These are phyloP conservation scores for Tragelaphus imberbis DNA, from an alignment of 2,113 vertebrate species.

Conservation along the genomic window DNA sequence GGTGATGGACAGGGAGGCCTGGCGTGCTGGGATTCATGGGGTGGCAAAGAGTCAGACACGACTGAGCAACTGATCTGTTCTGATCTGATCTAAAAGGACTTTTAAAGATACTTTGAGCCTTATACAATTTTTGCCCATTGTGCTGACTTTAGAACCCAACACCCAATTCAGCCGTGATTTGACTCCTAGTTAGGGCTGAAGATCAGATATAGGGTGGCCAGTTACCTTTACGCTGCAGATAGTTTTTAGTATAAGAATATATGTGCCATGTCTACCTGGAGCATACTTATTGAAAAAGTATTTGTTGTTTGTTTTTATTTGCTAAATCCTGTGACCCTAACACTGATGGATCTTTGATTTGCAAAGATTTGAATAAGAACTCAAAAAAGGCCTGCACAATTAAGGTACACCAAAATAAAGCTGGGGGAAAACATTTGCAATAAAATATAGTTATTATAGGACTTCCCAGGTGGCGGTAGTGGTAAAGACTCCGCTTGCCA, in stretches of 20 bases:
- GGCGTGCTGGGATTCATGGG: too few relatives aligned
- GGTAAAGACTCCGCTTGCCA: accelerated
- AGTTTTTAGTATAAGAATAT: not conserved
- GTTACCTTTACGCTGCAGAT: not conserved
- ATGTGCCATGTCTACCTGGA: not conserved
- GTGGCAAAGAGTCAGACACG: too few relatives aligned
- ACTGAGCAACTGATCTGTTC: too few relatives aligned
- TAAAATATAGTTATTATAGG: not conserved
- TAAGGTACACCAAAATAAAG: not conserved
- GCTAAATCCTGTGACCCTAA: not conserved
- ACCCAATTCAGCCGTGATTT: not conserved
- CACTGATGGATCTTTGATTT: not conserved
- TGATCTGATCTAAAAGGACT: not conserved
- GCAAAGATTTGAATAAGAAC: not conserved
- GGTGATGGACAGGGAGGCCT: too few relatives aligned
- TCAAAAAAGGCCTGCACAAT: not conserved
- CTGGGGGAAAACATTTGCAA: not conserved
- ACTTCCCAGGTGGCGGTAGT: not conserved
- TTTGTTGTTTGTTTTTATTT: not conserved
- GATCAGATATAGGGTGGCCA: not conserved
- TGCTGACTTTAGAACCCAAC: not conserved
- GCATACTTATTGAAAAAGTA: not conserved
- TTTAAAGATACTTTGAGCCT: not conserved
- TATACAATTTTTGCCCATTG: not conserved
- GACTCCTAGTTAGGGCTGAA: not conserved